phyloP scores from a whole-genome alignment of 1,140 invertebrate genomes.

The Anastrepha obliqua region DNA sequence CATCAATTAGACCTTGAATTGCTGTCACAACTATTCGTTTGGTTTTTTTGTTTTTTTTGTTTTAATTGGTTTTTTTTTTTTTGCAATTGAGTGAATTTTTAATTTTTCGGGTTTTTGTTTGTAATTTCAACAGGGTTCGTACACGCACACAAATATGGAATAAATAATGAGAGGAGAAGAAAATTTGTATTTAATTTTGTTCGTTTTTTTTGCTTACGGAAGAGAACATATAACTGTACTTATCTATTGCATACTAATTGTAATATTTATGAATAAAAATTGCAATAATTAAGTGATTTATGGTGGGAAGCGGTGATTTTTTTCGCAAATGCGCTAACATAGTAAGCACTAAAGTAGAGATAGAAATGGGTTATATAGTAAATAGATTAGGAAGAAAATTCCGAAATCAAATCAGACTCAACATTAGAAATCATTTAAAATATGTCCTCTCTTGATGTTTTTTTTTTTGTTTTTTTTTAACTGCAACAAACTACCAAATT shows the following conservation, averaged over 20 bases:
- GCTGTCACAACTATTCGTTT: conserved; percentile 71
- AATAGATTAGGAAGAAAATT: not conserved
- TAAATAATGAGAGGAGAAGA: conserved; percentile 23
- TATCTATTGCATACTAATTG: not conserved
- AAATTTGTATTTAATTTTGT: conserved; percentile 17
- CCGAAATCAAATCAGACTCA: not conserved
- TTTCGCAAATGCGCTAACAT: conserved; percentile 12
- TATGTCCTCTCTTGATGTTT: conserved; percentile 56
- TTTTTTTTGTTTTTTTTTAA: not conserved
- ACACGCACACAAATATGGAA: conserved; percentile 34
- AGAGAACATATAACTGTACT: conserved; percentile 2
- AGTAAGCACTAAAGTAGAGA: not conserved
- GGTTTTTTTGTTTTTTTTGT: conserved; percentile 3
- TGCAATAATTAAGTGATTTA: not conserved
- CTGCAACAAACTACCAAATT: not conserved
- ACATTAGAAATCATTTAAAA: conserved; percentile 53
- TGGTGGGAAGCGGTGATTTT: conserved; percentile 14
- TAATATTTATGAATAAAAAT: conserved; percentile 17
- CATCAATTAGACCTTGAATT: conserved; percentile 74
- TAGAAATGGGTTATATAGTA: not conserved
- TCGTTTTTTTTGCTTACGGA: not conserved
- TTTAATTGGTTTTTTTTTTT: not conserved
- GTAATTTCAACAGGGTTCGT: conserved; percentile 15
- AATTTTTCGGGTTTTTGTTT: not conserved
- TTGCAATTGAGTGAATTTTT: not conserved